Evolutionary conservation across 2,113 vertebrate genomes (phyloP).

Genomic region (Scomber scombrus): DNA sequence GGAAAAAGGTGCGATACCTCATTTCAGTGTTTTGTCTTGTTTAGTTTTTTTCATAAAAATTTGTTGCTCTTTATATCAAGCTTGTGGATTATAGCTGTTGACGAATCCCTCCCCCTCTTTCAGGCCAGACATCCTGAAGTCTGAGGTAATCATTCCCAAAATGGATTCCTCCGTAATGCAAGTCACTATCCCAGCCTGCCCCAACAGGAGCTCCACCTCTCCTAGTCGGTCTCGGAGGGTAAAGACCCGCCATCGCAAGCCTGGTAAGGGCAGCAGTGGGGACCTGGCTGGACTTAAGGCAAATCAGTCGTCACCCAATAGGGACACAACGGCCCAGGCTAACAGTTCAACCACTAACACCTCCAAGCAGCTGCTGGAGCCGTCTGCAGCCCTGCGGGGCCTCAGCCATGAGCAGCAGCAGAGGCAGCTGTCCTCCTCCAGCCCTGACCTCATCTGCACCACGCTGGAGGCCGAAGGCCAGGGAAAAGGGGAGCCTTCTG

Average conservation of each 20-base stretch:
- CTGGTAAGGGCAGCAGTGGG: constrained; percentile 91
- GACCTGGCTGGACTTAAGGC: constrained; percentile 89
- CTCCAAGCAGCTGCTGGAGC: constrained; percentile 85
- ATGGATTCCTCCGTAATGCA: constrained; percentile 92
- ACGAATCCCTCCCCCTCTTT: constrained; percentile 27
- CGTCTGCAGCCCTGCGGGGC: constrained; percentile 84
- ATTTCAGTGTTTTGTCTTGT: background rate
- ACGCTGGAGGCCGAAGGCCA: constrained; percentile 85
- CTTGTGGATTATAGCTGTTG: constrained; percentile 24
- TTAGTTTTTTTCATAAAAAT: constrained; percentile 27
- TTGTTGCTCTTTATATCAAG: constrained; percentile 16
- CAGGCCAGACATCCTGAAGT: constrained; percentile 95
- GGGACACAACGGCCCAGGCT: constrained; percentile 56
- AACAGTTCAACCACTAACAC: constrained; percentile 62
- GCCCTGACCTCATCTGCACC: constrained; percentile 93
- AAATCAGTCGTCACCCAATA: constrained; percentile 79
- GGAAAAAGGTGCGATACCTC: constrained; percentile 88
- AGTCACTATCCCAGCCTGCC: constrained; percentile 90
- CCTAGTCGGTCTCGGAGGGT: constrained; percentile 91
- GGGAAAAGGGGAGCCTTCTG: constrained; percentile 75
- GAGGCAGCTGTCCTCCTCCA: constrained; percentile 91
- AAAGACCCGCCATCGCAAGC: constrained; percentile 92
- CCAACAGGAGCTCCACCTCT: constrained; percentile 90
- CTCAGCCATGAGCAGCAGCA: constrained; percentile 89
- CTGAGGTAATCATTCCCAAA: constrained; percentile 94